Evolutionary conservation across 2,113 vertebrate genomes (phyloP).

Genomic region (Spea multiplicata): DNA sequence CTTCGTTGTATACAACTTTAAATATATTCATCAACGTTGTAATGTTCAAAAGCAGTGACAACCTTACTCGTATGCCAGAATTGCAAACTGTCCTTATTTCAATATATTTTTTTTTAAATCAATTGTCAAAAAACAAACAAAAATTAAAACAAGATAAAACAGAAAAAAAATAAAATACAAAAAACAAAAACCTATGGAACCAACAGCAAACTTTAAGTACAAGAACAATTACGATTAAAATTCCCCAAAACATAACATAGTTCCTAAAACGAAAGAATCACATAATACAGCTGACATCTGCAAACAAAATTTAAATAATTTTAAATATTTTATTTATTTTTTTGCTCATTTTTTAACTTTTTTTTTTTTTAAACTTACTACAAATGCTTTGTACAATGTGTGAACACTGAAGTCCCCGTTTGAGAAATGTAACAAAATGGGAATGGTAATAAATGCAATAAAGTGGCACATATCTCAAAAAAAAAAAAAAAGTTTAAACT

Average conservation of each 20-base stretch:
- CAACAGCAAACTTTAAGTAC: constrained; percentile 76
- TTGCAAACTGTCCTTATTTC: constrained; percentile 82
- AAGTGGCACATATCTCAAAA: constrained; percentile 76
- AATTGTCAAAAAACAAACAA: constrained; percentile 72
- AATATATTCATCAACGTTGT: constrained; percentile 54
- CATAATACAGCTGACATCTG: constrained; percentile 79
- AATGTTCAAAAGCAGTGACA: constrained; percentile 65
- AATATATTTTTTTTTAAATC: constrained; percentile 74
- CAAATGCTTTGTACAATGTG: constrained; percentile 85
- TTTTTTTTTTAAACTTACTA: constrained; percentile 74
- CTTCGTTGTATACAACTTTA: constrained; percentile 43
- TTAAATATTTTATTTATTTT: constrained; percentile 88
- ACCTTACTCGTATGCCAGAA: constrained; percentile 67
- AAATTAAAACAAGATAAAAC: too few species aligned
- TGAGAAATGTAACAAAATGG: constrained; percentile 75
- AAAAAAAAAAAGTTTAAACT: constrained; percentile 69
- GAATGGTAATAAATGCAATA: constrained; percentile 73
- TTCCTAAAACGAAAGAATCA: constrained; percentile 79
- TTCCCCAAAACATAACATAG: constrained; percentile 64
- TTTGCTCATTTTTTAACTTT: constrained; percentile 51
- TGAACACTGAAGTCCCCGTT: constrained; percentile 71
- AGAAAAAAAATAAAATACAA: constrained; percentile 26
- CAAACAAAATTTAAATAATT: constrained; percentile 90
- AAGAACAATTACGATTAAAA: constrained; percentile 78
- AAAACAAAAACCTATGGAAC: constrained; percentile 50